A percentile compares a stretch with the other conserved stretches of the same genome.
phyloP scores from a whole-genome alignment of 2,113 vertebrate species.

The Epinephelus moara region DNA sequence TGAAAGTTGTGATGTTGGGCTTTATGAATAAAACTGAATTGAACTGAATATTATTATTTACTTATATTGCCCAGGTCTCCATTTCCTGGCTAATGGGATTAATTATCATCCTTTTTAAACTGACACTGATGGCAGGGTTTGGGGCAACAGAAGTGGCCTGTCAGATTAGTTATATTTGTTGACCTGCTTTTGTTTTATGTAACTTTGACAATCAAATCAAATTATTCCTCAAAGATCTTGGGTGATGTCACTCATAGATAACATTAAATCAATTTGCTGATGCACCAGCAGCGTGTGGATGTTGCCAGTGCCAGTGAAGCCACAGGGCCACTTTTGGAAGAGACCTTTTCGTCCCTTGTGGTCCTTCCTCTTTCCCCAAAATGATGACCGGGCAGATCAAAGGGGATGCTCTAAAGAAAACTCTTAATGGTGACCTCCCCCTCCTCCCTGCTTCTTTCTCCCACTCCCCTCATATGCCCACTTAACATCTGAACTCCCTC shows the following conservation, averaged over 20 bases:
- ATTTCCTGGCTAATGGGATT: too few species aligned
- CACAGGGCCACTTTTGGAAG: conserved; percentile 61
- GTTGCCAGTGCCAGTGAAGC: conserved; percentile 39
- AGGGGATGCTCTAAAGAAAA: conserved; percentile 70
- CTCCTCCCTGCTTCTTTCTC: conserved; percentile 29
- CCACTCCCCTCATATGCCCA: conserved; percentile 60
- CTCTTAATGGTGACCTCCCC: conserved; percentile 58
- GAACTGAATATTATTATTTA: too few species aligned
- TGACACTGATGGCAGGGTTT: neutral
- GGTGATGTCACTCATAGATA: neutral
- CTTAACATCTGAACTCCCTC: conserved; percentile 80
- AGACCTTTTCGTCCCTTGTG: conserved; percentile 47
- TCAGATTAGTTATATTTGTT: neutral
- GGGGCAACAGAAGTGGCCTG: neutral
- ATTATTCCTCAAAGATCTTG: neutral
- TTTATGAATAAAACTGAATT: too few species aligned
- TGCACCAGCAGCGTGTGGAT: conserved; percentile 42
- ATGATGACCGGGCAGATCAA: conserved; percentile 81
- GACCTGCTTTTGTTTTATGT: neutral
- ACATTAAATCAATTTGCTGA: neutral
- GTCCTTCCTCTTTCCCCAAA: conserved; percentile 65
- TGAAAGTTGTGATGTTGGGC: too few species aligned
- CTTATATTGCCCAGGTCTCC: too few species aligned
- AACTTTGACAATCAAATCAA: neutral
- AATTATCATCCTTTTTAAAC: neutral